Percentiles rank a stretch among this genome's conserved stretches.
Conservation (phyloP, 2,797 vertebrate genomes). For the Morelia viridis region DNA sequence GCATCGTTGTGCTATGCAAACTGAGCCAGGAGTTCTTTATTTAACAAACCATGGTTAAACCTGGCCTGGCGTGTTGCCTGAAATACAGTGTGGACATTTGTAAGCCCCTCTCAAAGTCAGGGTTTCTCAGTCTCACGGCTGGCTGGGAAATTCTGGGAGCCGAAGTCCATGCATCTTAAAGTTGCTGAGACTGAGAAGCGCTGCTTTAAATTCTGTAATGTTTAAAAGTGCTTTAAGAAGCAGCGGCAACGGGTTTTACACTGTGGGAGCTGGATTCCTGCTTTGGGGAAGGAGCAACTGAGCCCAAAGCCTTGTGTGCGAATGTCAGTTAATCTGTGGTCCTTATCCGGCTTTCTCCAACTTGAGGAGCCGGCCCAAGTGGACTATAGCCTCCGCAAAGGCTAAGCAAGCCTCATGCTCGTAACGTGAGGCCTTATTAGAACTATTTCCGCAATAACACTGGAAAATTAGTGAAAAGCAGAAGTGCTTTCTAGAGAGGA, state of each 20-base stretch:
- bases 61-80: background rate
- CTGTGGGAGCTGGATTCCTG: background rate
- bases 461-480: background rate
- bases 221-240: background rate
- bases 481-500: background rate
- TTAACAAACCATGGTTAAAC: background rate
- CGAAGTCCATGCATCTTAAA: background rate
- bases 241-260: background rate
- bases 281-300: background rate
- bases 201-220: background rate
- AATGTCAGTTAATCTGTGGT: background rate
- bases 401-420: background rate
- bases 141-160: background rate
- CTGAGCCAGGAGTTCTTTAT: background rate
- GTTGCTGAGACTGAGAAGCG: background rate
- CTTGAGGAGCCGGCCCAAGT: background rate
- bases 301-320: background rate
- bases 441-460: background rate
- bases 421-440: background rate
- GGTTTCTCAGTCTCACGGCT: background rate
- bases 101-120: background rate
- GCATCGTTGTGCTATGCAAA: background rate
- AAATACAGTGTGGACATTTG: background rate
- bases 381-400: background rate
- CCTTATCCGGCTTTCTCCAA: background rate